Evolutionary conservation across 1,140 invertebrate species (phyloP), one percentile per base, ranked within the genome.

Genomic region (Drosophila busckii): DNA sequence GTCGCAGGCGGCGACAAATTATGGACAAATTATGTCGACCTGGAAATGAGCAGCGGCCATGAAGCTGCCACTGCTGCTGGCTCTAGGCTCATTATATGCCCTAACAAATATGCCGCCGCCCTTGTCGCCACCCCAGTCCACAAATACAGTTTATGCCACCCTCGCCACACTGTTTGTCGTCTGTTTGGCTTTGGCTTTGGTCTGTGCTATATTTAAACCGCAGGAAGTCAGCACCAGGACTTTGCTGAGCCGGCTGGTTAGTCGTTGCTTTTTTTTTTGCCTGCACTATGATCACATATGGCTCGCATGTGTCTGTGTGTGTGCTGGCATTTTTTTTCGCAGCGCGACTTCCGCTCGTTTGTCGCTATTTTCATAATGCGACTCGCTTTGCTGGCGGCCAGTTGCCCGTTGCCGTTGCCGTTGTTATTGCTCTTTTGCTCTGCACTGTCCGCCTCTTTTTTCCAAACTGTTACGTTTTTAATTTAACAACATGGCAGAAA

Each of bases 1-100:
- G 62, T 61, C 34, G 48, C 82, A 80, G 69, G 59, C 68, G 73
- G 54, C 82, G 73, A 80, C 73, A 80, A 80, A 80, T 80, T 80
- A 82, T 82, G 69, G 75, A 80, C 73, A 80, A 80, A 80, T 80
- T 80, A 80, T 58, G 69, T 56, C 73, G 73, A 80, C 73, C 73
- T 80, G 73, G 75, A 80, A 80, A 80, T 82, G 75, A 80, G 73
- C 75, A 82, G 66, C 69, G 59, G 59, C 69, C 59, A 53, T 67
- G 45, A 37, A 31, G 44, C 45, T 45, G 20, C 38, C 52, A 34
- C 50, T 55, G 42, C 35, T 19, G 26, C 26, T 42, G 50, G 61
- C 46, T 63, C 56, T 49, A 45, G 69, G 64, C 76, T 80, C 75
- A 80, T 80, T 80, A 80, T 80, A 69, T 68, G 49, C 58, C 15